Base-by-base conservation (phyloP, 1,140 invertebrate genomes). In the Drosophila miranda region DNA sequence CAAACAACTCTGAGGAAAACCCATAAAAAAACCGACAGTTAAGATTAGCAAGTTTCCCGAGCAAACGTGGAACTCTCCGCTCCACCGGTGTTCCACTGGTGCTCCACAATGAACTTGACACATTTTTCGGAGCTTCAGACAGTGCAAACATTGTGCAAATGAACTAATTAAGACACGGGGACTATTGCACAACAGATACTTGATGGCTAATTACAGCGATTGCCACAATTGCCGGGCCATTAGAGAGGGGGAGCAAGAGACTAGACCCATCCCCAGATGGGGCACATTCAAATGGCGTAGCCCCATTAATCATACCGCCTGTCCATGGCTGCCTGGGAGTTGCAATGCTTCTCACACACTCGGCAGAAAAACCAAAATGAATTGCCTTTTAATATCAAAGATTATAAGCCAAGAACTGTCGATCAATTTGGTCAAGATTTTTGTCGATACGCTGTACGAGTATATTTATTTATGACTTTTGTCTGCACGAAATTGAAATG, bases 331-430 rank as follows among this genome's bases (percentile, higher is more conserved):
- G 46, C 43, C 48, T 49, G 71, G 45, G 60, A 74, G 78, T 66
- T 50, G 60, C 69, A 73, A 52, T 49, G 58, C 62, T 68, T 84
- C 64, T 59, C 64, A 61, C 57, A 74, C 51, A 62, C 41, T 14
- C 38, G 42, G 23, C 28, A 41, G 21, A n/a, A 55, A 56, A 42
- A 23, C 4, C 23, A 69, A 68, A 73, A 79, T 73, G 63, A 81
- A 86, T 84, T 83, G 63, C 43, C 66, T 84, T 68, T 79, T 84
- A 76, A 79, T 84, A 80, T 68, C 66, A 50, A 80, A 63, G 74
- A 75, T 75, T 72, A 72, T 61, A 59, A 56, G 62, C 26, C 67
- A 86, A 84, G 84, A 84, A 69, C 62, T 51, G 62, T 54, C 59
- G 56, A 42, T 59, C 49, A 54, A 41, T 57, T 64, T 67, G 68